Percentiles rank a stretch among this genome's conserved stretches.
These are phyloP conservation scores for Molossus molossus DNA, from an alignment of 2,797 vertebrate species.

Conservation along the genomic window DNA sequence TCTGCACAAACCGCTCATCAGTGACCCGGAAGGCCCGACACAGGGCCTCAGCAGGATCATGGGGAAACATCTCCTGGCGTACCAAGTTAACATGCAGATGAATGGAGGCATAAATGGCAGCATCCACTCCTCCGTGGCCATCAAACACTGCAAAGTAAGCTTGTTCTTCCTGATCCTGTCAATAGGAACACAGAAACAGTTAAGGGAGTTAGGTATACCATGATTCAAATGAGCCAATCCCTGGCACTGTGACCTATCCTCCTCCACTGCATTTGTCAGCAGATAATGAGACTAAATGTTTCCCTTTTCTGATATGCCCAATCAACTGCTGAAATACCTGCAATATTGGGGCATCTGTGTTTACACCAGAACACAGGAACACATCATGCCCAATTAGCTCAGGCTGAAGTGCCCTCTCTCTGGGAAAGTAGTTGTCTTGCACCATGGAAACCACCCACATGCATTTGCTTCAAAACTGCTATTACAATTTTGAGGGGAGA, in stretches of 20 bases:
- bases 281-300: slow-evolving; percentile 11
- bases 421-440: slow-evolving; percentile 74
- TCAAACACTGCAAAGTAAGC: slow-evolving; percentile 99
- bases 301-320: slow-evolving; percentile 48
- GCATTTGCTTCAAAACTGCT: slow-evolving; percentile 74
- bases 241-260: neutral
- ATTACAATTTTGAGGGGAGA: slow-evolving; percentile 49
- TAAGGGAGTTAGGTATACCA: neutral
- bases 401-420: slow-evolving; percentile 75
- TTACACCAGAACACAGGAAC: slow-evolving; percentile 67
- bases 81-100: slow-evolving; percentile 98
- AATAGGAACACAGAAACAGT: slow-evolving; percentile 70
- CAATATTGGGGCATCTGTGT: slow-evolving; percentile 73
- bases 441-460: slow-evolving; percentile 83
- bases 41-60: slow-evolving; percentile 95
- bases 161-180: slow-evolving; percentile 98
- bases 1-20: slow-evolving; percentile 97
- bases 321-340: slow-evolving; percentile 69
- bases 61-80: slow-evolving; percentile 95
- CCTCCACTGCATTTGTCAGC: neutral
- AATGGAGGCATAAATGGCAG: slow-evolving; percentile 97
- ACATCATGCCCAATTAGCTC: slow-evolving; percentile 75
- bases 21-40: slow-evolving; percentile 96
- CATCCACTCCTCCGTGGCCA: slow-evolving; percentile 98
- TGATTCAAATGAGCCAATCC: slow-evolving; percentile 5